Conservation (phyloP, 2,888 invertebrate species). For the Formica aserva region DNA sequence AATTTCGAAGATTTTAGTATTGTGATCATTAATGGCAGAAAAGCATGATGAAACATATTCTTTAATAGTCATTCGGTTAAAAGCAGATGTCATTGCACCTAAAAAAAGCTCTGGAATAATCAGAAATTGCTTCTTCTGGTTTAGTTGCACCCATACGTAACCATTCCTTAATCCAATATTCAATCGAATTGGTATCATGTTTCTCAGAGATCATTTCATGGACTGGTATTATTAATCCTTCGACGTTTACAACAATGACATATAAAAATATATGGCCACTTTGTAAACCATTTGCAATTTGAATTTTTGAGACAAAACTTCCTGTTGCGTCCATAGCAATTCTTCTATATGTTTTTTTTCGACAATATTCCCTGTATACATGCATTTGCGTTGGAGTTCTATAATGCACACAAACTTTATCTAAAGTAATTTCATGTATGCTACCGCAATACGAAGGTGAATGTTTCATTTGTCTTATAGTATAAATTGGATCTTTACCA, state of each 20-base stretch:
- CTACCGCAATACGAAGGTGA: not conserved
- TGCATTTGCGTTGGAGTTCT: constrained; percentile 21
- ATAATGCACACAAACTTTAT: constrained; percentile 8
- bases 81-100: constrained; percentile 8
- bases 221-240: constrained; percentile 4
- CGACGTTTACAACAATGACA: not conserved
- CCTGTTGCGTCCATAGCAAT: constrained; percentile 17
- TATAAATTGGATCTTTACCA: constrained; percentile 4
- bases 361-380: constrained; percentile 10
- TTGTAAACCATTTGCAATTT: constrained; percentile 5
- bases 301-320: not conserved
- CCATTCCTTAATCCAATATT: constrained; percentile 24
- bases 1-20: not conserved
- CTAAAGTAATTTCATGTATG: not conserved
- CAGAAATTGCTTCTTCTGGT: constrained; percentile 19
- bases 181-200: not conserved
- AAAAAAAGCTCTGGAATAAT: constrained; percentile 24
- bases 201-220: not conserved
- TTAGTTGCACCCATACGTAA: constrained; percentile 5
- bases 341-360: not conserved
- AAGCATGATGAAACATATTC: not conserved
- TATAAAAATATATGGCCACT: constrained; percentile 16
- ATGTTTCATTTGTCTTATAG: not conserved
- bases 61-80: constrained; percentile 9
- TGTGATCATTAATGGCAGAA: not conserved